Evolutionary conservation across 1,140 invertebrate genomes (phyloP), one percentile per base, ranked within the genome.

Genomic region (Drosophila eugracilis): DNA sequence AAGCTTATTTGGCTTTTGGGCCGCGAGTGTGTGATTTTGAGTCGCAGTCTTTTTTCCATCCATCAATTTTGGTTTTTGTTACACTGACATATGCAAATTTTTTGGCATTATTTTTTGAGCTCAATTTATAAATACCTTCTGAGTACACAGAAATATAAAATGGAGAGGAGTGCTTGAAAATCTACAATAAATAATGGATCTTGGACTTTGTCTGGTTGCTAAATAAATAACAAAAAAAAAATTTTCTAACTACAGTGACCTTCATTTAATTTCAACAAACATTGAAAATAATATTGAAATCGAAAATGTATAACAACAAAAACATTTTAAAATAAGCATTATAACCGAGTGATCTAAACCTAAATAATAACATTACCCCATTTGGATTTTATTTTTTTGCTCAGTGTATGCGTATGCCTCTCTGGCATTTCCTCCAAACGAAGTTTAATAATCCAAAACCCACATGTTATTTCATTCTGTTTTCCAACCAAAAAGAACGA

Each of bases 401-500:
- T n/a, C 3, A 28, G 60, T 63, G 58, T 42, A 52, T 30, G n/a
- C n/a, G n/a, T n/a, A n/a, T 21, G 10, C 24, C 53, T 30, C 19
- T 17, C 4, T 15, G 19, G 30, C 67, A 69, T 67, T 69, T 41
- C 54, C 54, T 21, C 57, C 28, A 30, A 24, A 12, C 34, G 30
- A 37, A 5, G 32, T 15, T 53, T 48, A 42, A 45, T 53, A 58
- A 52, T 12, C 2, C 21, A 14, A 39, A 41, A 26, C 30, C 24
- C 72, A 62, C 81, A 88, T 88, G 69, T 85, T 74, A 49, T 28
- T 28, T 62, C 17, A 34, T 58, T 60, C 30, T 48, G 24, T 52
- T 60, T 57, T 34, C 55, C 36, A 58, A 9, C 24, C 41, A 36
- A 65, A 37, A 62, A 22, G 17, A 45, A 59, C 9, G 5, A 14